A percentile compares a stretch with the other conserved stretches of the same genome.
Evolutionary conservation across 2,113 vertebrate species (phyloP).

Genomic region (Clarias macrocephalus): DNA sequence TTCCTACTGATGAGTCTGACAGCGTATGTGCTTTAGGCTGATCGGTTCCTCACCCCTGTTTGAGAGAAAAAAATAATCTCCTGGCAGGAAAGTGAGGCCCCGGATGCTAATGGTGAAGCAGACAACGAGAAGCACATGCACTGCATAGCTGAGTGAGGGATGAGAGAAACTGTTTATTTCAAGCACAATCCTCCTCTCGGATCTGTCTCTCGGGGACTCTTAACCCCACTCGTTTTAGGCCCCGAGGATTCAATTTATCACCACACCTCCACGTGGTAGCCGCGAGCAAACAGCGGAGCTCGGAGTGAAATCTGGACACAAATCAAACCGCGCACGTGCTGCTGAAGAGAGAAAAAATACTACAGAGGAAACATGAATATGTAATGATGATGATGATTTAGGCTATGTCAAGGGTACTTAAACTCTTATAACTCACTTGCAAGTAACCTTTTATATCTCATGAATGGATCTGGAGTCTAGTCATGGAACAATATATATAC

Average conservation of each 20-base stretch:
- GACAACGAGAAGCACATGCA: not conserved
- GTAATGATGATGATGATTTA: not conserved
- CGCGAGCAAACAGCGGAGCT: not conserved
- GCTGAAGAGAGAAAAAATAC: not conserved
- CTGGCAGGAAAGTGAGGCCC: constrained; percentile 30
- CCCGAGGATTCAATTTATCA: constrained; percentile 35
- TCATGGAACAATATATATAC: not conserved
- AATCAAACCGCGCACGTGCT: not conserved
- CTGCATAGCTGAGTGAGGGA: constrained; percentile 43
- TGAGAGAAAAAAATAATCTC: too few relatives aligned
- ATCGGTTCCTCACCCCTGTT: constrained; percentile 46
- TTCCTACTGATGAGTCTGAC: not conserved
- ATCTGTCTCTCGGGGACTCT: constrained; percentile 42
- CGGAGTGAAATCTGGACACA: not conserved
- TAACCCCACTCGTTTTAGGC: constrained; percentile 33
- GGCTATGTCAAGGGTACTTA: not conserved
- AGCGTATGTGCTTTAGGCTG: not conserved
- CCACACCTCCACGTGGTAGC: constrained; percentile 39
- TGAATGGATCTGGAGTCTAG: not conserved
- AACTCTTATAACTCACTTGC: not conserved
- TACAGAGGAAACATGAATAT: not conserved
- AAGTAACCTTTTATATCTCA: not conserved
- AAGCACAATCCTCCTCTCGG: constrained; percentile 45
- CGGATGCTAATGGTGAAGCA: not conserved
- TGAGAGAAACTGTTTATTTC: constrained; percentile 51